phyloP scores from a whole-genome alignment of 1,140 invertebrate species.

The Spodoptera frugiperda region DNA sequence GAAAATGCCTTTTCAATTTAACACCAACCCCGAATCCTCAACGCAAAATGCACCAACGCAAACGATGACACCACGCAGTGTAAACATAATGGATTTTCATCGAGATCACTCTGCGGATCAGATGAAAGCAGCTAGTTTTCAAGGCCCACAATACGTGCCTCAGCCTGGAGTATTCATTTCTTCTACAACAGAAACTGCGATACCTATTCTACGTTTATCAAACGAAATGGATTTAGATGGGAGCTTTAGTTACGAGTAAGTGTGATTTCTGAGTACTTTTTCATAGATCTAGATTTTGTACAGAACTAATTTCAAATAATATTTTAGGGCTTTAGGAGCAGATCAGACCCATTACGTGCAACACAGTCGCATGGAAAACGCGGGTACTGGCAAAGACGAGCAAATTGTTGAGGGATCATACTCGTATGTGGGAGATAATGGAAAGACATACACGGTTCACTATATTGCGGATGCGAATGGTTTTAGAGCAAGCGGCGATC shows the following conservation, averaged over 20 bases:
- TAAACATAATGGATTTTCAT: conserved; percentile 71
- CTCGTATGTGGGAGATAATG: conserved; percentile 87
- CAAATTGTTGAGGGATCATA: conserved; percentile 88
- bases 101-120: conserved; percentile 58
- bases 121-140: conserved; percentile 65
- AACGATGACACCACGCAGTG: conserved; percentile 64
- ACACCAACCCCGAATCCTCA: conserved; percentile 49
- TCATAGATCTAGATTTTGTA: background rate
- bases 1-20: conserved; percentile 58
- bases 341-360: conserved; percentile 85
- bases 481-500: conserved; percentile 86
- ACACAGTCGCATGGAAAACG: conserved; percentile 86
- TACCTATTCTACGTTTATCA: conserved; percentile 82
- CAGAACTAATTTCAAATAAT: conserved; percentile 8
- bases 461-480: conserved; percentile 87
- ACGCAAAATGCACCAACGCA: conserved; percentile 53
- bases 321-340: conserved; percentile 81
- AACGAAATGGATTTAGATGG: conserved; percentile 86
- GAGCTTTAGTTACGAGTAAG: conserved; percentile 86
- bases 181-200: conserved; percentile 79
- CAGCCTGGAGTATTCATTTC: conserved; percentile 65
- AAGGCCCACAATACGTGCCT: conserved; percentile 63
- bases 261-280: conserved; percentile 39
- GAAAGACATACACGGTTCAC: conserved; percentile 85
- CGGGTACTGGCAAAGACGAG: conserved; percentile 85